phyloP scores from a whole-genome alignment of 1,140 invertebrate species.

The Alviniconcha marisindica region DNA sequence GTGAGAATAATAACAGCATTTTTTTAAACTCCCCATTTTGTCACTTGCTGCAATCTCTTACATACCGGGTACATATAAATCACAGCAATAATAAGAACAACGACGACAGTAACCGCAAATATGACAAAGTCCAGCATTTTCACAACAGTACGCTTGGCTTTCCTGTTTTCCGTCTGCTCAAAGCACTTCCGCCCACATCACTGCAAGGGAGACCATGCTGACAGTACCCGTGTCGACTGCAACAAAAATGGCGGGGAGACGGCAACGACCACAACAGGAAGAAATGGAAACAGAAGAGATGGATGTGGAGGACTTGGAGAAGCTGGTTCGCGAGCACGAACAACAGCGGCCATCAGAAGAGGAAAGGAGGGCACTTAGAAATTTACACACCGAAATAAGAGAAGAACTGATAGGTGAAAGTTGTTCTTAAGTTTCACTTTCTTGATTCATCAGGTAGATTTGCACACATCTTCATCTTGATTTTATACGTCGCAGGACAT shows the following conservation, averaged over 20 bases:
- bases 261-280: not conserved
- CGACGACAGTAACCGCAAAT: conserved; percentile 23
- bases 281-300: not conserved
- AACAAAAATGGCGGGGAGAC: not conserved
- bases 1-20: too few species aligned
- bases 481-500: too few species aligned
- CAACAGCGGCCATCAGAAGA: not conserved
- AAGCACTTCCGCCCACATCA: conserved; percentile 23
- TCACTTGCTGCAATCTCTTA: too few species aligned
- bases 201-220: not conserved
- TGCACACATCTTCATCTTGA: too few species aligned
- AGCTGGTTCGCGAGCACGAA: not conserved
- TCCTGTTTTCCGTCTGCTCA: not conserved
- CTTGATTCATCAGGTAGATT: too few species aligned
- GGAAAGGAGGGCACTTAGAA: not conserved
- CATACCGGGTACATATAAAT: conserved; percentile 37
- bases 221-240: not conserved
- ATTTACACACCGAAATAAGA: not conserved
- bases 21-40: too few species aligned
- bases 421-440: too few species aligned
- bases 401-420: not conserved
- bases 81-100: conserved; percentile 14
- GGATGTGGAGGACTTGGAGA: not conserved
- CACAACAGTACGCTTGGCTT: not conserved
- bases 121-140: conserved; percentile 38